These are phyloP conservation scores for Orchestia grillus DNA, from an alignment of 1,140 invertebrate species.

Conservation along the genomic window DNA sequence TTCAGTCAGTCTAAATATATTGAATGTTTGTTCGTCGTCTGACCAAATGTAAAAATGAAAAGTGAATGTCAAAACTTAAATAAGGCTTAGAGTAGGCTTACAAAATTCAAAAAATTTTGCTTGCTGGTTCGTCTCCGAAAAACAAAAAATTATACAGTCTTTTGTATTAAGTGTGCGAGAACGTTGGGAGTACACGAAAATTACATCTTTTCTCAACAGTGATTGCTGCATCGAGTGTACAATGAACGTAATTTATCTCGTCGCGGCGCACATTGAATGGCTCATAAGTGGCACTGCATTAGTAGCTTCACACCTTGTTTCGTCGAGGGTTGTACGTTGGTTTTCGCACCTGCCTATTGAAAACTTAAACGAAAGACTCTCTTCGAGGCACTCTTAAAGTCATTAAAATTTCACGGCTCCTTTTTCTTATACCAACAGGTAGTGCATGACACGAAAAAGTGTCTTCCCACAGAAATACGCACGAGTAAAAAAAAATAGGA, in stretches of 20 bases:
- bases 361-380: neutral
- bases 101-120: neutral
- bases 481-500: neutral
- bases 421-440: neutral
- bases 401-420: conserved; percentile 5
- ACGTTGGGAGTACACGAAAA: neutral
- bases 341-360: neutral
- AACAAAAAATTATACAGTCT: neutral
- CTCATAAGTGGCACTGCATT: neutral
- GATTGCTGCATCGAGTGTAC: neutral
- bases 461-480: neutral
- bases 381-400: neutral
- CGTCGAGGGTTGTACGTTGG: neutral
- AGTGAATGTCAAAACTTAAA: too few species aligned
- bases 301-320: neutral
- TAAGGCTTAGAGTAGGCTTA: neutral
- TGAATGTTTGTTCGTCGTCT: neutral
- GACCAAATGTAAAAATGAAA: too few species aligned
- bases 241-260: neutral
- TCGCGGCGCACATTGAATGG: neutral
- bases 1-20: neutral
- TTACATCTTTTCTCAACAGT: neutral
- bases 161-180: neutral
- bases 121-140: neutral
- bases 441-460: neutral